Evolutionary conservation across 1,140 invertebrate genomes (phyloP).

Genomic region (Pararge aegeria): DNA sequence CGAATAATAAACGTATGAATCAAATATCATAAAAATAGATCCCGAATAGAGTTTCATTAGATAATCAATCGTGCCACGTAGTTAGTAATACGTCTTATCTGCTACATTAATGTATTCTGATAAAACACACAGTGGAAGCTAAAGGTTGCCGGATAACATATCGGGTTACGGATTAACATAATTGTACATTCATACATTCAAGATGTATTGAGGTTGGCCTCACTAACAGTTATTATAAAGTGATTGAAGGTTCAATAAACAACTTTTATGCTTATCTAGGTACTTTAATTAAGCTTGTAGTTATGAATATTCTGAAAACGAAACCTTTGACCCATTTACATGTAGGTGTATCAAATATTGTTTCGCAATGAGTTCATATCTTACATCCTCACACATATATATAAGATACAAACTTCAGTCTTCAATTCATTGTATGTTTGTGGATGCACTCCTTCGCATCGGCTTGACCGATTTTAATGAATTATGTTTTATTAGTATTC

Average conservation of each 20-base stretch:
- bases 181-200: slow-evolving; percentile 40
- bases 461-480: too few species aligned
- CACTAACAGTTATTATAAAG: slow-evolving; percentile 18
- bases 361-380: too few species aligned
- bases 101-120: slow-evolving; percentile 55
- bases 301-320: neutral
- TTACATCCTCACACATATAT: too few species aligned
- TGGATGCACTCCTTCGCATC: too few species aligned
- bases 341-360: too few species aligned
- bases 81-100: slow-evolving; percentile 46
- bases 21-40: slow-evolving; percentile 5
- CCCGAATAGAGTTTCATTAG: slow-evolving; percentile 27
- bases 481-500: too few species aligned
- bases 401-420: too few species aligned
- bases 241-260: slow-evolving; percentile 11
- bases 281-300: neutral
- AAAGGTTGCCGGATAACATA: slow-evolving; percentile 55
- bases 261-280: neutral
- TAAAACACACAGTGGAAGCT: slow-evolving; percentile 45
- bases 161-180: slow-evolving; percentile 40
- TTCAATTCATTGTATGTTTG: too few species aligned
- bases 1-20: too few species aligned
- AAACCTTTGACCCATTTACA: too few species aligned
- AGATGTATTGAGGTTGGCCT: slow-evolving; percentile 33
- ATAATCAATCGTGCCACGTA: slow-evolving; percentile 38